phyloP scores from a whole-genome alignment of 2,888 invertebrate species.

The Camptogramma bilineatum region DNA sequence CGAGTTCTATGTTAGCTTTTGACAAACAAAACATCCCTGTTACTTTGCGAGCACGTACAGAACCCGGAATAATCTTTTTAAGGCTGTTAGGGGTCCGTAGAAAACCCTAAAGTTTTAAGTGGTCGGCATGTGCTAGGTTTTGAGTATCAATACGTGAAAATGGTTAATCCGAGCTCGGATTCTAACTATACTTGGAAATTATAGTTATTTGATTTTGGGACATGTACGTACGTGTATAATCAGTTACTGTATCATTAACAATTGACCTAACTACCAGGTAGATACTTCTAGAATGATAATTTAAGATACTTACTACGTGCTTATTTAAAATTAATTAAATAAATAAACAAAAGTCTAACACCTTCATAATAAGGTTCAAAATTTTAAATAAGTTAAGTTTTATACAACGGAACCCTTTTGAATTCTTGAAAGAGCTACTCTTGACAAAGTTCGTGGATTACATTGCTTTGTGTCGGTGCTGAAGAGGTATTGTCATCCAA shows the following conservation, averaged over 20 bases:
- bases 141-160: constrained; percentile 1
- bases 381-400: background rate
- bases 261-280: too few species aligned
- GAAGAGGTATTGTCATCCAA: constrained; percentile 65
- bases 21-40: constrained; percentile 43
- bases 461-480: constrained; percentile 50
- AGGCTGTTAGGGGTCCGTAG: constrained; percentile 11
- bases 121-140: constrained; percentile 5
- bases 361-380: too few species aligned
- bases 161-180: background rate
- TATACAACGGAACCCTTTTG: constrained; percentile 10
- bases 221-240: too few species aligned
- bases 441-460: constrained; percentile 25
- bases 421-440: constrained; percentile 10
- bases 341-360: too few species aligned
- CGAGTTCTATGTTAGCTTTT: constrained; percentile 43
- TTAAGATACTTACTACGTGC: too few species aligned
- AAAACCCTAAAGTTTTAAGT: constrained; percentile 10
- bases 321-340: too few species aligned
- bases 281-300: too few species aligned
- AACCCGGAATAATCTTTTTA: constrained; percentile 15
- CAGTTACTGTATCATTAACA: too few species aligned
- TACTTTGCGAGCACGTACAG: constrained; percentile 12
- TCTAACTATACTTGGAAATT: background rate
- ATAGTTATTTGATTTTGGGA: background rate